Conservation (phyloP, 2,797 vertebrate species). For the Ciconia nigra region DNA sequence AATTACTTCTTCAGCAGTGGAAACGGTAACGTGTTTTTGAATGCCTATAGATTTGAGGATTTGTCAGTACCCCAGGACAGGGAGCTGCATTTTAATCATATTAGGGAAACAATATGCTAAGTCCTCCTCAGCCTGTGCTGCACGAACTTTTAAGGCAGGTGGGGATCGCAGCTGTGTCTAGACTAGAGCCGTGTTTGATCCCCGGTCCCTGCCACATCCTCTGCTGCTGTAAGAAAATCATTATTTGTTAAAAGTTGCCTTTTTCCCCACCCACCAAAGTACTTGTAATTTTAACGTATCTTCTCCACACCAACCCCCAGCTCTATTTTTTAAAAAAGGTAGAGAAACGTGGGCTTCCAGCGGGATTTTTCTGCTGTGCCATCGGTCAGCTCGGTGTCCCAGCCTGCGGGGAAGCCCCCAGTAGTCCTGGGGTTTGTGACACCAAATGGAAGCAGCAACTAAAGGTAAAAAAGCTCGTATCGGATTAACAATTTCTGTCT, state of each 20-base stretch:
- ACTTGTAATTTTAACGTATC: not conserved
- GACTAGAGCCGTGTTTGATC: not conserved
- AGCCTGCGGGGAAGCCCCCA: not conserved
- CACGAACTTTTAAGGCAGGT: not conserved
- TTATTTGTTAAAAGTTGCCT: not conserved
- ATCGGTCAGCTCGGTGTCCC: fast-evolving
- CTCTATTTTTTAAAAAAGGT: not conserved
- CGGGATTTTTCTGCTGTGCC: not conserved
- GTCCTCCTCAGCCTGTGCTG: not conserved
- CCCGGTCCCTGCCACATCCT: fast-evolving
- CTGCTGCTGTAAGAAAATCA: not conserved
- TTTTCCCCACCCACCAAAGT: not conserved
- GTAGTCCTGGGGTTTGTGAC: not conserved
- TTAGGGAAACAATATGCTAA: not conserved
- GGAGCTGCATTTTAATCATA: not conserved
- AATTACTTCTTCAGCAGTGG: not conserved
- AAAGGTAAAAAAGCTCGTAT: not conserved
- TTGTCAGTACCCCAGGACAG: not conserved
- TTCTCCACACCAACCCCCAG: not conserved
- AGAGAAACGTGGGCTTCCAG: not conserved
- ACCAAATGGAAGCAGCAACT: not conserved
- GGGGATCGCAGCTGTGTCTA: not conserved
- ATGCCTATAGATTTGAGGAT: not conserved
- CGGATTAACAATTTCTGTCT: not conserved
- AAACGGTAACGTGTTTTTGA: not conserved